Evolutionary conservation across 1,140 invertebrate genomes (phyloP), one percentile per base, ranked within the genome.

Genomic region (Pogonus chalceus): DNA sequence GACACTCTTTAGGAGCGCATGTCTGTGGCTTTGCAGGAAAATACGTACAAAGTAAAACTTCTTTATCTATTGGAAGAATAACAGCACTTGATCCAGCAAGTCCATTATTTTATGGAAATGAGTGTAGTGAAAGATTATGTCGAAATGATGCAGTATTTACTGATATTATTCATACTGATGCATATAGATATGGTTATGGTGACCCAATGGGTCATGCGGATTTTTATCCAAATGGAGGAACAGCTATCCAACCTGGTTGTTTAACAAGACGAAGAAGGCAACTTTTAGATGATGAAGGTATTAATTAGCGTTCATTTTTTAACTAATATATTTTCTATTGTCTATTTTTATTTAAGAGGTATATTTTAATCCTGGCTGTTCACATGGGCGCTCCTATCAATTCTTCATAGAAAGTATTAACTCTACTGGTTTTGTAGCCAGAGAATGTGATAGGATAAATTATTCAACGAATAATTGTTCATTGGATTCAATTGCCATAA

Each of bases 161-260:
- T 9, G 92, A 95, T 66, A 82, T 92, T 2, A 85, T 95, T 51
- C 92, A 96, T 64, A 89, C 89, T 0, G 88, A 92, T 64, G 88
- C 84, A 0, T 87, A 87, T 0, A 65, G 80, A 0, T 77, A 88
- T 47, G 87, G 88, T 0, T 82, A 83, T 46, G 77, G 78, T 0
- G 70, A 78, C 23, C 75, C 86, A 0, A 76, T 86, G 60, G 90
- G 85, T 1, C 86, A 92, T 64, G 84, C 84, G 0, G 90, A 93
- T 63, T 92, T 92, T 67, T 91, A 85, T 63, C 87, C 87, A 0
- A 91, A 92, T 62, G 82, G 82, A 2, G 88, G 87, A 1, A 71
- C 70, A 9, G 80, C 81, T 23, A 72, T 84, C 21, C 88, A 90
- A 59, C 88, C 88, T 0, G 90, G 89, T 1, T 90, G 87, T 61